phyloP scores from a whole-genome alignment of 2,888 invertebrate genomes.

The Trisateles emortualis region DNA sequence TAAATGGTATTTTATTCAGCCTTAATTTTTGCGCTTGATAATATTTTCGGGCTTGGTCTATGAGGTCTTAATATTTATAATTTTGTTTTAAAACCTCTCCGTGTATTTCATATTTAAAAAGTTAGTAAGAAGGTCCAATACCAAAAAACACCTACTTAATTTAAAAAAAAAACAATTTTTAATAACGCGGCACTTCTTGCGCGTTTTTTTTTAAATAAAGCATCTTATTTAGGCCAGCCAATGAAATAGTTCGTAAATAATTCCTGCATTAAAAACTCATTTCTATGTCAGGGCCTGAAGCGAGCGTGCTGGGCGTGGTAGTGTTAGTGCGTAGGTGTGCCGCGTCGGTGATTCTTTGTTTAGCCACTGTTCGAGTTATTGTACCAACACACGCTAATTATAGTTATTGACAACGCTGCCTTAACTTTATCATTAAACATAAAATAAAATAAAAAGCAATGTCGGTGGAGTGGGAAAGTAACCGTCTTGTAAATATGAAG shows the following conservation, averaged over 20 bases:
- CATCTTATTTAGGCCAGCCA: slow-evolving; percentile 1
- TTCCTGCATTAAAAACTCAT: slow-evolving; percentile 28
- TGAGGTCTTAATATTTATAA: too few relatives aligned
- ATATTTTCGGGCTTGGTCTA: too few relatives aligned
- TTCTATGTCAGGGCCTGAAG: slow-evolving; percentile 54
- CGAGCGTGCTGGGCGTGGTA: slow-evolving; percentile 48
- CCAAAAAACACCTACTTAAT: background rate
- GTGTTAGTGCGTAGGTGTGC: slow-evolving; percentile 36
- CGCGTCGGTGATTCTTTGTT: slow-evolving; percentile 47
- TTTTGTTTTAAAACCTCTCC: too few relatives aligned
- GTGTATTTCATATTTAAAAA: too few relatives aligned
- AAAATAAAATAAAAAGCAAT: too few relatives aligned
- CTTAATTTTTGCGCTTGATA: too few relatives aligned
- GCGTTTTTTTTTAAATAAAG: background rate
- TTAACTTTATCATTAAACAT: slow-evolving; percentile 2
- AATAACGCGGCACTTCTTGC: too few relatives aligned
- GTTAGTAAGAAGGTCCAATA: too few relatives aligned
- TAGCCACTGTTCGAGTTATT: slow-evolving; percentile 39
- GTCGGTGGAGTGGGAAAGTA: too few relatives aligned
- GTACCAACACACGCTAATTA: slow-evolving; percentile 41
- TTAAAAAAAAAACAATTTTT: background rate
- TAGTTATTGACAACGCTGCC: slow-evolving; percentile 32
- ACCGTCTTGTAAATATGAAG: too few relatives aligned
- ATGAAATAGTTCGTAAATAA: slow-evolving; percentile 9
- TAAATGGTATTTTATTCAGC: too few relatives aligned